Evolutionary conservation across 2,888 invertebrate species (phyloP).

Genomic region (Tetragonisca angustula): DNA sequence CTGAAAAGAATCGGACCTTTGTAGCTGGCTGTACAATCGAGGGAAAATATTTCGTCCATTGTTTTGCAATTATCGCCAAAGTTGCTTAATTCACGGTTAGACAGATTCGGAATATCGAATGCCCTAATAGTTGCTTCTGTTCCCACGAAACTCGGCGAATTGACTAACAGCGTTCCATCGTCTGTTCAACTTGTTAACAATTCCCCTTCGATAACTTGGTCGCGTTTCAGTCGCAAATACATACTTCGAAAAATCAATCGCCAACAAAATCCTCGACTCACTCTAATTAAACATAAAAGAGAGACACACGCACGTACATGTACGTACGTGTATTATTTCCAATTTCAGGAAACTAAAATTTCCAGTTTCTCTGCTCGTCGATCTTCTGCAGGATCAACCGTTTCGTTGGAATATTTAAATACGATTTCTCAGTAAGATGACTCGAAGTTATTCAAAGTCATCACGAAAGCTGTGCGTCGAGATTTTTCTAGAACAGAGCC

Average conservation of each 20-base stretch:
- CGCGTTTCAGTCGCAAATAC: background rate
- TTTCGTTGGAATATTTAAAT: too few relatives aligned
- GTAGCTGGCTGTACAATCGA: too few relatives aligned
- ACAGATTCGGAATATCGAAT: conserved; percentile 1
- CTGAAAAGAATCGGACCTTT: too few relatives aligned
- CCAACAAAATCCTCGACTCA: background rate
- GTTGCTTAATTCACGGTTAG: conserved; percentile 1
- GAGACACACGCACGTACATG: background rate
- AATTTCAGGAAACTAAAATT: too few relatives aligned
- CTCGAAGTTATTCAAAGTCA: too few relatives aligned
- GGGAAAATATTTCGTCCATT: background rate
- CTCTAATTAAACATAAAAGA: background rate
- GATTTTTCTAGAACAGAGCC: too few relatives aligned
- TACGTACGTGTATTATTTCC: background rate
- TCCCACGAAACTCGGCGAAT: background rate
- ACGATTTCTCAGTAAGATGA: too few relatives aligned
- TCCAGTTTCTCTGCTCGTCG: too few relatives aligned
- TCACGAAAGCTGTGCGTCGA: too few relatives aligned
- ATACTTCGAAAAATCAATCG: background rate
- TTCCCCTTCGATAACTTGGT: background rate
- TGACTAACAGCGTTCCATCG: conserved; percentile 4
- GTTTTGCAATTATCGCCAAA: conserved; percentile 1
- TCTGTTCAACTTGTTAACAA: conserved; percentile 10
- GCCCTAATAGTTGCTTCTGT: conserved; percentile 6
- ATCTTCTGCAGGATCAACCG: too few relatives aligned